Conservation (phyloP, 1,140 invertebrate species). For the Wiebesia pumilae region DNA sequence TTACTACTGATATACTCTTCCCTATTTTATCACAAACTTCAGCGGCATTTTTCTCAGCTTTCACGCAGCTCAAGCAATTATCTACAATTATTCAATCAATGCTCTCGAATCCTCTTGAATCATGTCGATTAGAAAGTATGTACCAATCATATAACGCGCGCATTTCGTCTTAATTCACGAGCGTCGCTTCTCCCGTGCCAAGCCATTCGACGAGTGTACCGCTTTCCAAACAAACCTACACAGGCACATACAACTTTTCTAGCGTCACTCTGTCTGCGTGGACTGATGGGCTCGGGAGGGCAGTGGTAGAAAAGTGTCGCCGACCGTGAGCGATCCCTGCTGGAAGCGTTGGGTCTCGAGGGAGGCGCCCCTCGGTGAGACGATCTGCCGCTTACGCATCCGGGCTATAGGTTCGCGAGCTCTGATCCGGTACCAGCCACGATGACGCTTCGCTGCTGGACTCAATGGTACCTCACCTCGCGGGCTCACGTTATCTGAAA, state of each 20-base stretch:
- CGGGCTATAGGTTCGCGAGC: constrained; percentile 62
- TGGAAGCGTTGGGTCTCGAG: constrained; percentile 62
- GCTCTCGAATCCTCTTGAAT: neutral
- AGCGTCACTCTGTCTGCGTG: constrained; percentile 56
- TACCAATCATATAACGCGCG: neutral
- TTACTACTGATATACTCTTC: neutral
- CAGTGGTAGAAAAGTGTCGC: constrained; percentile 58
- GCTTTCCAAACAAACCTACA: neutral
- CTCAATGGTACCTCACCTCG: constrained; percentile 42
- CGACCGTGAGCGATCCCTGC: constrained; percentile 60
- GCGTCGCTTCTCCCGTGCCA: neutral
- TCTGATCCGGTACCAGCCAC: constrained; percentile 64
- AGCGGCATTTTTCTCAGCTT: neutral
- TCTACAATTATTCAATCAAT: neutral
- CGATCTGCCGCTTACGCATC: constrained; percentile 53
- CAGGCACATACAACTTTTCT: neutral
- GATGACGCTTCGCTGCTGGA: constrained; percentile 61
- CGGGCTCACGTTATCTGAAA: neutral
- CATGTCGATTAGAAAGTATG: constrained; percentile 5
- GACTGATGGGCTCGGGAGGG: constrained; percentile 60
- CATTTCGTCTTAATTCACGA: neutral
- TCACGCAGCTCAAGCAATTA: neutral
- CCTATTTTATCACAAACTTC: neutral
- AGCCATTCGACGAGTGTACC: neutral
- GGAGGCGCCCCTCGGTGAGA: constrained; percentile 55